Evolutionary conservation across 2,888 invertebrate genomes (phyloP), one percentile per base, ranked within the genome.

Genomic region (Alloplasta piceator): DNA sequence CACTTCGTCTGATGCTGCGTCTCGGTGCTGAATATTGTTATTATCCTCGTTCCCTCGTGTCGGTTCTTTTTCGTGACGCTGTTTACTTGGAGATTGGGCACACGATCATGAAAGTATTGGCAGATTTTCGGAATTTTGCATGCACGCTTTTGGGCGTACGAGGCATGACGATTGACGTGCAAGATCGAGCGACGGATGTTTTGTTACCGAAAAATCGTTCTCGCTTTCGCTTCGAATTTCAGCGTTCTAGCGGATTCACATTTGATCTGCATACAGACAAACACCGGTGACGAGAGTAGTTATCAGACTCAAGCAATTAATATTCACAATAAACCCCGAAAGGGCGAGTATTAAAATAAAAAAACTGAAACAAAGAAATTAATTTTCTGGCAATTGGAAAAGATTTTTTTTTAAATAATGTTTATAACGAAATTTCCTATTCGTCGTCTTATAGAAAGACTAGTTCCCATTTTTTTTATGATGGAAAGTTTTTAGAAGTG

Each of bases 301-400:
- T 98, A 97, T 90, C 95, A 96, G 82, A 97, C 97, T 0, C 97
- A 97, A 90, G 96, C 97, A 6, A 97, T 98, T 84, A 97, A 97
- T 89, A 97, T 97, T 82, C 96, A 97, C 89, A 96, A 96, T 85
- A 96, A 96, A 89, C 96, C 96, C 0, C 93, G 96, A 84, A 96
- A 95, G 94, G 95, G 96, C 96, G 88, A 84, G 56, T 12, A 26
- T 58, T n/a, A n/a, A n/a, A n/a, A n/a, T 6, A 39, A 2, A 46
- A 7, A n/a, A n/a, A n/a, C n/a, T 26, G 3, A 26, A 26, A 26
- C 26, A 26, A 26, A 26, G 26, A 26, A 4, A 61, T 43, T 55
- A 46, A 0, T 55, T 64, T 48, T 36, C 14, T 72, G 39, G 41
- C 16, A 36, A n/a, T 38, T 16, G 6, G 10, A 26, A 55, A 60